phyloP scores from a whole-genome alignment of 2,113 vertebrate genomes.

The Oxygymnocypris stewartii region DNA sequence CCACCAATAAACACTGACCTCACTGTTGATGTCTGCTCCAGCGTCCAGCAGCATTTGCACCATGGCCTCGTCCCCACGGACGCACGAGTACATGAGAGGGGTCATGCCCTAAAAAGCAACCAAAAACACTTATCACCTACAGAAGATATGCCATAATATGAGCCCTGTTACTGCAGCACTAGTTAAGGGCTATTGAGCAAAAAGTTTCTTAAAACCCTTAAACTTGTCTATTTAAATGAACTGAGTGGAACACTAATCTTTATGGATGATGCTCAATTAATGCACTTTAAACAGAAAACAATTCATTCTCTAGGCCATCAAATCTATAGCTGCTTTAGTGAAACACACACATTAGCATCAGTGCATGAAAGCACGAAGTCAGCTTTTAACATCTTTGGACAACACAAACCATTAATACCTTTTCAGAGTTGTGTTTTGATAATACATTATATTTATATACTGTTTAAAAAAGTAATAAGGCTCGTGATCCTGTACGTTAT shows the following conservation, averaged over 20 bases:
- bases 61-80: slow-evolving; percentile 81
- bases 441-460: background rate
- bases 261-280: slow-evolving; percentile 6
- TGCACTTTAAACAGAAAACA: slow-evolving; percentile 4
- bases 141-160: background rate
- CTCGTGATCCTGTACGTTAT: background rate
- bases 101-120: slow-evolving; percentile 75
- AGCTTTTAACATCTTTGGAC: background rate
- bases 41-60: slow-evolving; percentile 81
- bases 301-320: background rate
- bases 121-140: slow-evolving; percentile 19
- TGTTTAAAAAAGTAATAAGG: background rate
- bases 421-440: background rate
- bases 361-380: background rate
- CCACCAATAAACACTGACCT: slow-evolving; percentile 67
- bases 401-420: background rate
- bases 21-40: slow-evolving; percentile 79
- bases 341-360: slow-evolving; percentile 2
- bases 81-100: slow-evolving; percentile 81
- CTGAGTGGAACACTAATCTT: slow-evolving; percentile 14
- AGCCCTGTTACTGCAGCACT: background rate
- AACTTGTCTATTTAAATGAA: background rate
- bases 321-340: background rate
- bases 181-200: background rate
- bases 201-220: background rate